These are phyloP conservation scores for Pagrus major DNA, from an alignment of 2,113 vertebrate genomes.

Conservation along the genomic window DNA sequence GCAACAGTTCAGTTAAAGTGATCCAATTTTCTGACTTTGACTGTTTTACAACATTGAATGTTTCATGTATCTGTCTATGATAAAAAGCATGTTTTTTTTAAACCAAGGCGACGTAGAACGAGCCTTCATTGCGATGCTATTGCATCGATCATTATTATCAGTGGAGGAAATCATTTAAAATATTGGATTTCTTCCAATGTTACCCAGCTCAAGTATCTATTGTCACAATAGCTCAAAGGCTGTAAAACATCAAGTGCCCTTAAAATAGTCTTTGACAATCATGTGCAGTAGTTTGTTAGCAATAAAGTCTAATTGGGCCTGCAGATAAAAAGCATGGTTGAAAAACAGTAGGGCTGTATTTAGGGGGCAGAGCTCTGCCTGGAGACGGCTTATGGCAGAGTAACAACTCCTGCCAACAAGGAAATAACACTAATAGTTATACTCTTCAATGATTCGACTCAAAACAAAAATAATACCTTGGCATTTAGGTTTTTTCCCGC, in stretches of 20 bases:
- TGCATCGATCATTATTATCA: too few species aligned
- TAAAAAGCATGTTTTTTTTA: too few species aligned
- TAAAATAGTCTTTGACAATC: background rate
- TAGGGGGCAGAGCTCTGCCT: conserved; percentile 26
- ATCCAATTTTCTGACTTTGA: background rate
- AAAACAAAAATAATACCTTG: background rate
- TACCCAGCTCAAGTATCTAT: background rate
- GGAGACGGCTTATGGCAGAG: conserved; percentile 35
- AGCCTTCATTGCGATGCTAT: too few species aligned
- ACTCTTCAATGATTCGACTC: background rate
- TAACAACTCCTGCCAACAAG: background rate
- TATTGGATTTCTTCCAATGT: background rate
- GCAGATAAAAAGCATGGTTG: background rate
- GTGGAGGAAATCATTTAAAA: background rate
- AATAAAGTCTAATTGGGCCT: background rate
- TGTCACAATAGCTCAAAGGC: background rate
- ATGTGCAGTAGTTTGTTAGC: background rate
- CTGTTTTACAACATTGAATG: background rate
- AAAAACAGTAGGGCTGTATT: background rate
- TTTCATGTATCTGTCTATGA: background rate
- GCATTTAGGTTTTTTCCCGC: background rate
- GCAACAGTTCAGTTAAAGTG: background rate
- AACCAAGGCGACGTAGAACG: too few species aligned
- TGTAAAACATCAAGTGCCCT: background rate
- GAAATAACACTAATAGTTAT: conserved; percentile 15